Percentiles rank a stretch among this genome's conserved stretches.
phyloP scores from a whole-genome alignment of 2,888 invertebrate species.

The Danaus chrysippus region DNA sequence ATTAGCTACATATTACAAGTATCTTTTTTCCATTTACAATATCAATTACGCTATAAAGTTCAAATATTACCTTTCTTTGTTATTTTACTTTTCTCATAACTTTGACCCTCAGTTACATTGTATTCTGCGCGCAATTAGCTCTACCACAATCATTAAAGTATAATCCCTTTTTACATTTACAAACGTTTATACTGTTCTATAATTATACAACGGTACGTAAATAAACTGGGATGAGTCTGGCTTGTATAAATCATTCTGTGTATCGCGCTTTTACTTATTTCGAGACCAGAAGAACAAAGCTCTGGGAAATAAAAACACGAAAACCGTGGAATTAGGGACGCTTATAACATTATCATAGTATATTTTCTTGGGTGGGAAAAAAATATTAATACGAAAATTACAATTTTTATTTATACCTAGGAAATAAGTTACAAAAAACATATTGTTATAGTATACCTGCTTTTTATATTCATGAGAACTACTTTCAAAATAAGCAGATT shows the following conservation, averaged over 20 bases:
- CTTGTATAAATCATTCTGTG: conserved; percentile 75
- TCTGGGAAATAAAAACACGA: conserved; percentile 66
- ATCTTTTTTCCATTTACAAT: background rate
- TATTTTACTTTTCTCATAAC: background rate
- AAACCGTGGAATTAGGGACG: too few species aligned
- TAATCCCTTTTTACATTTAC: conserved; percentile 72
- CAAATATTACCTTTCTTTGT: background rate
- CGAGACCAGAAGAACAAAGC: conserved; percentile 75
- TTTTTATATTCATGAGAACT: too few species aligned
- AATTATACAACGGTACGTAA: conserved; percentile 75
- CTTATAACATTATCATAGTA: too few species aligned
- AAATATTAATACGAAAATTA: too few species aligned
- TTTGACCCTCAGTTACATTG: conserved; percentile 6
- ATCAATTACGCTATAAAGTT: background rate
- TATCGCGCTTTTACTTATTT: conserved; percentile 63
- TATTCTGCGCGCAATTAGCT: conserved; percentile 55
- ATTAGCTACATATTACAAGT: too few species aligned
- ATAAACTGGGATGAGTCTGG: conserved; percentile 73
- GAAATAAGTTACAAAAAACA: too few species aligned
- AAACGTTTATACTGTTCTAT: conserved; percentile 66
- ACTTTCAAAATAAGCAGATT: too few species aligned
- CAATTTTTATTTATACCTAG: too few species aligned
- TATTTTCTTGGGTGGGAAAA: too few species aligned
- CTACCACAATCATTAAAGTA: conserved; percentile 40
- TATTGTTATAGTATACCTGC: too few species aligned